A percentile compares a stretch with the other conserved stretches of the same genome.
Evolutionary conservation across 2,888 invertebrate species (phyloP).

Genomic region (Drosophila engyochracea): DNA sequence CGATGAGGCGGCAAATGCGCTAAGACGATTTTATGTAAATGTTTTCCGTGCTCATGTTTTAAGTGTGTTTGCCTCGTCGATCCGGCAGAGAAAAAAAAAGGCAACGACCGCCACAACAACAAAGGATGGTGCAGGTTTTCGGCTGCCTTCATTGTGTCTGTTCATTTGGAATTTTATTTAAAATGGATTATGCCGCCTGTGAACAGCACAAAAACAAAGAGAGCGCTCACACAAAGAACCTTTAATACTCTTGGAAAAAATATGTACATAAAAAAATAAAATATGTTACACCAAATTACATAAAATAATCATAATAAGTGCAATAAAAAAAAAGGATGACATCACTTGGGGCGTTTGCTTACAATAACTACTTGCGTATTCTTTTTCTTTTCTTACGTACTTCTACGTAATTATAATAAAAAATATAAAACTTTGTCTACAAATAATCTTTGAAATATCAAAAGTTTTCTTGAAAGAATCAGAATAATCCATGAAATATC

Average conservation of each 20-base stretch:
- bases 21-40: conserved; percentile 82
- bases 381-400: not conserved
- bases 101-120: conserved; percentile 54
- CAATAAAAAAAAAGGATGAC: conserved; percentile 25
- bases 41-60: conserved; percentile 81
- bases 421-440: not conserved
- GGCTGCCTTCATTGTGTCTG: conserved; percentile 64
- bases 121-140: conserved; percentile 53
- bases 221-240: conserved; percentile 26
- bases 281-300: conserved; percentile 39
- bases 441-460: not conserved
- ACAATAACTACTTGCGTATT: conserved; percentile 13
- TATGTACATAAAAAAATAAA: conserved; percentile 16
- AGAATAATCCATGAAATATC: not conserved
- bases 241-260: conserved; percentile 48
- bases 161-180: conserved; percentile 79
- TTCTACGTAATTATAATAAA: not conserved
- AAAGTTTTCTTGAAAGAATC: not conserved
- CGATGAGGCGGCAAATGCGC: conserved; percentile 80
- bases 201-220: conserved; percentile 36
- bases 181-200: conserved; percentile 74
- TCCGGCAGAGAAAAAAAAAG: conserved; percentile 51
- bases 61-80: conserved; percentile 75
- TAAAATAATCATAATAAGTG: conserved; percentile 38
- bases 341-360: conserved; percentile 1